Conservation (phyloP, 2,113 vertebrate species). For the Xenopus laevis region DNA sequence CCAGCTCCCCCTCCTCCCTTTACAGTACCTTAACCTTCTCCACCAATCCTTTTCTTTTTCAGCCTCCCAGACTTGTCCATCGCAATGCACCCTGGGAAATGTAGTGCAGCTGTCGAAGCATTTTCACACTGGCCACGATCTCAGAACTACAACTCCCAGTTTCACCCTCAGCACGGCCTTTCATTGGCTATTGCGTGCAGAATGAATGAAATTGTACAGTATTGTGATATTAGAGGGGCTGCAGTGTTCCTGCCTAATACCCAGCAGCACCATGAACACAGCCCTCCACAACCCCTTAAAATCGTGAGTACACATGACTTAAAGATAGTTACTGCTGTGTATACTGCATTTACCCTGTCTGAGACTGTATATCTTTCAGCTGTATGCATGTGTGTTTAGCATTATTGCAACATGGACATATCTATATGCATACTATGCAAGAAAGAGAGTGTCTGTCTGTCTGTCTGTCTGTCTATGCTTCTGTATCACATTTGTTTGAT, state of each 20-base stretch:
- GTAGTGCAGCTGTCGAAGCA: conserved; percentile 60
- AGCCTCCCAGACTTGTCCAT: conserved; percentile 49
- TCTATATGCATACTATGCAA: neutral
- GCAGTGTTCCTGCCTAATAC: conserved; percentile 82
- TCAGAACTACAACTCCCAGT: conserved; percentile 70
- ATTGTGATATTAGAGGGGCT: conserved; percentile 88
- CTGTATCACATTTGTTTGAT: neutral
- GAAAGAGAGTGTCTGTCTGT: neutral
- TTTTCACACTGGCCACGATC: neutral
- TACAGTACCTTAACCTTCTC: conserved; percentile 40
- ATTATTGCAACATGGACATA: neutral
- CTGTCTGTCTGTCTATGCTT: neutral
- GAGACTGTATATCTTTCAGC: conserved; percentile 4
- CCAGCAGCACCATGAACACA: conserved; percentile 87
- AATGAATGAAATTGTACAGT: conserved; percentile 94
- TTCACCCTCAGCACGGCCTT: conserved; percentile 42
- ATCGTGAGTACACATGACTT: conserved; percentile 70
- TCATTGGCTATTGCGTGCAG: conserved; percentile 77
- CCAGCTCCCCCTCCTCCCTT: conserved; percentile 33
- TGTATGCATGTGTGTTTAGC: neutral
- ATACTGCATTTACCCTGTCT: conserved; percentile 1
- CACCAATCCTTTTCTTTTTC: conserved; percentile 44
- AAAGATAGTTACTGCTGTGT: neutral
- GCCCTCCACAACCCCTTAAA: conserved; percentile 89
- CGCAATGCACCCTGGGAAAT: conserved; percentile 62